Evolutionary conservation across 2,113 vertebrate genomes (phyloP).

Genomic region (Alouatta palliata): DNA sequence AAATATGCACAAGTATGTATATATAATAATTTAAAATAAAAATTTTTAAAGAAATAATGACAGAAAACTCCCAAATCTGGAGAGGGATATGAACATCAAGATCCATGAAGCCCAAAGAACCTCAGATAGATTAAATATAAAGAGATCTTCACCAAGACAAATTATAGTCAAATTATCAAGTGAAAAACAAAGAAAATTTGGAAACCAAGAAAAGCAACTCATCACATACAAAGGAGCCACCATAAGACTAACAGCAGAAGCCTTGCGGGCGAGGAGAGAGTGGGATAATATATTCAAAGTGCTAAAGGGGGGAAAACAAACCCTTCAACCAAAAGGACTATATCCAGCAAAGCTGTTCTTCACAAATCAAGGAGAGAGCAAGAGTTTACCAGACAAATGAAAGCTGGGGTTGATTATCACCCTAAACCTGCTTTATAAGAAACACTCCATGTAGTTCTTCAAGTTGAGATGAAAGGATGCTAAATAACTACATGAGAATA

Average conservation of each 20-base stretch:
- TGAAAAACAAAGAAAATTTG: neutral
- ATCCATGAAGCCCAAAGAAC: neutral
- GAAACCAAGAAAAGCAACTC: neutral
- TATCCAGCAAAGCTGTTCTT: neutral
- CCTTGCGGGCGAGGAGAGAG: neutral
- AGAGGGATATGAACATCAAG: neutral
- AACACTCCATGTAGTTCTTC: neutral
- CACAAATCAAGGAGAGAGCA: neutral
- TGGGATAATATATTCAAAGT: neutral
- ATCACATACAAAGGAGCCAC: neutral
- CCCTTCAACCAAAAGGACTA: neutral
- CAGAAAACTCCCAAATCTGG: neutral
- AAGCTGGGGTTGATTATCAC: neutral
- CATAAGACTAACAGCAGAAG: neutral
- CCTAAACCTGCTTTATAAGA: neutral
- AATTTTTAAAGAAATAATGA: neutral
- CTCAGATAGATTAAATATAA: neutral
- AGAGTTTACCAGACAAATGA: neutral
- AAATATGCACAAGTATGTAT: too few species aligned
- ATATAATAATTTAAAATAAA: neutral
- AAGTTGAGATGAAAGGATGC: neutral
- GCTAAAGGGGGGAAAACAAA: too few species aligned
- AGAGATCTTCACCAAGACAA: neutral
- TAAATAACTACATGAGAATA: neutral
- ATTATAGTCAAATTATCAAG: neutral